phyloP scores from a whole-genome alignment of 2,113 vertebrate genomes.

The cattle (Bos taurus) region DNA sequence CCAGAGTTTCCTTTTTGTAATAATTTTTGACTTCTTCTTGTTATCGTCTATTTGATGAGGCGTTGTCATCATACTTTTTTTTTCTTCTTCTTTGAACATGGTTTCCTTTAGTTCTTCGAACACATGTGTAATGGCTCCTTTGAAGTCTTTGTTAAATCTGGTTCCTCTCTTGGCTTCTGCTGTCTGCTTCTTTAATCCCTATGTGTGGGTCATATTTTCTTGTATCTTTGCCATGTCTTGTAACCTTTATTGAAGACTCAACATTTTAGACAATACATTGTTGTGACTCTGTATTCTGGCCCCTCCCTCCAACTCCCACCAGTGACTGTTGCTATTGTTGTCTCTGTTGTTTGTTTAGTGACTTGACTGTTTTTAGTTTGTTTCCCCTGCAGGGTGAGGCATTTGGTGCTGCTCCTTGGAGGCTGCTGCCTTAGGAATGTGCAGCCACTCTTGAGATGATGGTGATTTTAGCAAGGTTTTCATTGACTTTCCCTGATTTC shows the following conservation, averaged over 20 bases:
- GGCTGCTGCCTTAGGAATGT: neutral
- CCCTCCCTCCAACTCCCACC: too few relatives aligned
- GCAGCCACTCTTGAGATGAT: neutral
- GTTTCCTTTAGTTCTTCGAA: neutral
- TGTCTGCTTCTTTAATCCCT: neutral
- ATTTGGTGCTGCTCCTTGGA: neutral
- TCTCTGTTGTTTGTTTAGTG: neutral
- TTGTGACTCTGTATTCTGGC: neutral
- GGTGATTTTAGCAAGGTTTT: neutral
- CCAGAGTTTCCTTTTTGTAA: neutral
- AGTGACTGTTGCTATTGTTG: neutral
- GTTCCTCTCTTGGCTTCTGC: neutral
- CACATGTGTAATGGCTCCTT: neutral
- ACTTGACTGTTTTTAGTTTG: neutral
- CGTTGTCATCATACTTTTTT: neutral
- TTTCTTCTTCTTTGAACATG: neutral
- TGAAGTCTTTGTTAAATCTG: neutral
- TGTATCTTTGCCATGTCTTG: neutral
- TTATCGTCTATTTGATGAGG: neutral
- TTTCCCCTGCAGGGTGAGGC: neutral
- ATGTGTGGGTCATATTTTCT: neutral
- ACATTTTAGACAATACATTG: neutral
- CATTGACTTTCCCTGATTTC: neutral
- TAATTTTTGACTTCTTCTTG: neutral
- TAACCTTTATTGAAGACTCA: neutral